These are phyloP conservation scores for Benthosema pterotum DNA, from an alignment of 2,797 vertebrate genomes.

Conservation along the genomic window DNA sequence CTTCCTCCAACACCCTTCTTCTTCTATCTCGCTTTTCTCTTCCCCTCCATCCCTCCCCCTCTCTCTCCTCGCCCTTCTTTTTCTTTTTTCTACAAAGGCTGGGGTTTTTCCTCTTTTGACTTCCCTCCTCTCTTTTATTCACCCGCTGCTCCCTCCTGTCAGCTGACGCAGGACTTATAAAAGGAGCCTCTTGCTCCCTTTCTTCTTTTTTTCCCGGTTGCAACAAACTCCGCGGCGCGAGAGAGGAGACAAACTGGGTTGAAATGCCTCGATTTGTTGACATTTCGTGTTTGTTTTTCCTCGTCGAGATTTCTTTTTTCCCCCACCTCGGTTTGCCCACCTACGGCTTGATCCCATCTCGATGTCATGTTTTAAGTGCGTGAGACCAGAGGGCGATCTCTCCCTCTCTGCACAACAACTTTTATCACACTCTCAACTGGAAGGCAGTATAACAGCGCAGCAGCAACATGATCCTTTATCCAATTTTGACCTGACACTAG, in stretches of 20 bases:
- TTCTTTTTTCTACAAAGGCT: slow-evolving; percentile 49
- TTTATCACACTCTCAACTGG: slow-evolving; percentile 42
- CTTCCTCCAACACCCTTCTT: slow-evolving; percentile 69
- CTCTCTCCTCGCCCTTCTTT: neutral
- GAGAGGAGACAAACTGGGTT: slow-evolving; percentile 71
- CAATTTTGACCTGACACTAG: too few species aligned
- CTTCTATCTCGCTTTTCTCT: slow-evolving; percentile 46
- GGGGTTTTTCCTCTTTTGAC: slow-evolving; percentile 62
- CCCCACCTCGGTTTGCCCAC: slow-evolving; percentile 56
- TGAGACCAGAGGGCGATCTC: slow-evolving; percentile 52
- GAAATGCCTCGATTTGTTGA: slow-evolving; percentile 74
- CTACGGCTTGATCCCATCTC: slow-evolving; percentile 62
- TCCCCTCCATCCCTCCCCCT: too few species aligned
- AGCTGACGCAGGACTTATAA: slow-evolving; percentile 56
- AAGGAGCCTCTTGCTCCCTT: slow-evolving; percentile 46
- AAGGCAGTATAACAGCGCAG: slow-evolving; percentile 11
- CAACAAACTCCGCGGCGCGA: slow-evolving; percentile 60
- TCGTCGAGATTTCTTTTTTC: slow-evolving; percentile 54
- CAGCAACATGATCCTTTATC: slow-evolving; percentile 21
- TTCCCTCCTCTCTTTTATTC: slow-evolving; percentile 53
- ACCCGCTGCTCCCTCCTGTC: slow-evolving; percentile 66
- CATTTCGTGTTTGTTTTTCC: slow-evolving; percentile 64
- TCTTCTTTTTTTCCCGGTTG: slow-evolving; percentile 46
- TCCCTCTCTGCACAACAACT: slow-evolving; percentile 39
- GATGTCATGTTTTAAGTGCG: slow-evolving; percentile 55